These are phyloP conservation scores for Drosophila meridiana DNA, from an alignment of 2,888 invertebrate species.

Conservation along the genomic window DNA sequence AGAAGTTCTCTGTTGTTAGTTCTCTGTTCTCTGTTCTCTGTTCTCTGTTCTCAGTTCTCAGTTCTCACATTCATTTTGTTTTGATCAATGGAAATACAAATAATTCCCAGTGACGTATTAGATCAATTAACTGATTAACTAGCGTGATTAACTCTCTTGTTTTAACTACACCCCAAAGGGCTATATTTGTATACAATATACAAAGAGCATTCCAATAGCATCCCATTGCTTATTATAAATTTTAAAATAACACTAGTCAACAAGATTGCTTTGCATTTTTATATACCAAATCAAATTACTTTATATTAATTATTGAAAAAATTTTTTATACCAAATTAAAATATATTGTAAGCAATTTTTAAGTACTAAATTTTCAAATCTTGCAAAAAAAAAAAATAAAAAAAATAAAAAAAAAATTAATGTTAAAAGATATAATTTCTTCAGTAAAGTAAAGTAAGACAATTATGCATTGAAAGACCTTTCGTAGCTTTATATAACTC, in stretches of 20 bases:
- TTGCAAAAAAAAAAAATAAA: too few species aligned
- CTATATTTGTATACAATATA: neutral
- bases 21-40: neutral
- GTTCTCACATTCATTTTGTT: neutral
- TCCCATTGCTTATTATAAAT: too few species aligned
- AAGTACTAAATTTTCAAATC: too few species aligned
- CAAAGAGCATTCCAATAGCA: neutral
- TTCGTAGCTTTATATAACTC: too few species aligned
- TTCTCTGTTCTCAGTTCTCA: neutral
- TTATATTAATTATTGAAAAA: too few species aligned
- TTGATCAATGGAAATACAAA: constrained; percentile 12
- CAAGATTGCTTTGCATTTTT: neutral
- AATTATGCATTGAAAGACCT: too few species aligned
- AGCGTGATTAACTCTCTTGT: constrained; percentile 2
- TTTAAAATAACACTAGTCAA: neutral
- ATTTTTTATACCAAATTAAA: too few species aligned
- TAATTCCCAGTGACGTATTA: neutral
- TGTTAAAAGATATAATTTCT: too few species aligned
- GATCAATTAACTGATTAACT: constrained; percentile 1
- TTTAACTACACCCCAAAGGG: neutral
- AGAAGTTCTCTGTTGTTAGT: neutral
- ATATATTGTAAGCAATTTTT: too few species aligned
- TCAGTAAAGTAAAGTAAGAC: too few species aligned
- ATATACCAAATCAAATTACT: too few species aligned
- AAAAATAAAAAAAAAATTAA: too few species aligned